phyloP scores from a whole-genome alignment of 2,113 vertebrate genomes.

The Gadus chalcogrammus region DNA sequence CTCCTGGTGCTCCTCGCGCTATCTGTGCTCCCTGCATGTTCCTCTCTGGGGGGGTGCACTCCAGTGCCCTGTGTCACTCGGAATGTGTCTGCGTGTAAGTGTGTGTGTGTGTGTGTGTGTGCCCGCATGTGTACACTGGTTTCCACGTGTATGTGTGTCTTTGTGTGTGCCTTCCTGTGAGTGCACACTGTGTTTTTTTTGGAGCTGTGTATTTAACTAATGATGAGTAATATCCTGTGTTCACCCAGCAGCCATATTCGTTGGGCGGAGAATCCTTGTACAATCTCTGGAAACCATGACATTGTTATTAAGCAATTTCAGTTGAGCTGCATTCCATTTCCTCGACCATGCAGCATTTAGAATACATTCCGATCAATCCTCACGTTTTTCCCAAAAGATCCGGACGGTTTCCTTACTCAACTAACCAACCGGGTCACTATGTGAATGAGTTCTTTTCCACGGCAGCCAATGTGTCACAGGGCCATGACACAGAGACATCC shows the following conservation, averaged over 20 bases:
- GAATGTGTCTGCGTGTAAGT: slow-evolving; percentile 18
- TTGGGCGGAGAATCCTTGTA: too few species aligned
- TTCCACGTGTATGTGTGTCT: slow-evolving; percentile 5
- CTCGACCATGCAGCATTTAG: slow-evolving; percentile 32
- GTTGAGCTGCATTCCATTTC: slow-evolving; percentile 8
- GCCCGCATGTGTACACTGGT: not conserved
- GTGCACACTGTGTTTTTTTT: not conserved
- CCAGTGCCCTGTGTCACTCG: slow-evolving; percentile 39
- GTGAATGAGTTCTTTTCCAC: too few species aligned
- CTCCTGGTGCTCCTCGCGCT: slow-evolving; percentile 58
- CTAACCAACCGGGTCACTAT: too few species aligned
- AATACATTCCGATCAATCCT: slow-evolving; percentile 25
- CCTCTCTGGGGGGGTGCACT: slow-evolving; percentile 49
- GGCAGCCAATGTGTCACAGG: too few species aligned
- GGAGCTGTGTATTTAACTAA: slow-evolving; percentile 31
- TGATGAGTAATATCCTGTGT: slow-evolving; percentile 13
- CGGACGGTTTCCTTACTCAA: not conserved
- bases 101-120: not conserved
- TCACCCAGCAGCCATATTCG: too few species aligned
- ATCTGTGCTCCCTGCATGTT: slow-evolving; percentile 45
- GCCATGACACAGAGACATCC: slow-evolving; percentile 37
- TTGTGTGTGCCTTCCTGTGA: slow-evolving; percentile 7
- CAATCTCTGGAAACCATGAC: too few species aligned
- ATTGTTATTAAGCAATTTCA: too few species aligned
- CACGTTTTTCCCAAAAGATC: not conserved